These are phyloP conservation scores for Leucophenga montana DNA, from an alignment of 2,888 invertebrate species.

Conservation along the genomic window DNA sequence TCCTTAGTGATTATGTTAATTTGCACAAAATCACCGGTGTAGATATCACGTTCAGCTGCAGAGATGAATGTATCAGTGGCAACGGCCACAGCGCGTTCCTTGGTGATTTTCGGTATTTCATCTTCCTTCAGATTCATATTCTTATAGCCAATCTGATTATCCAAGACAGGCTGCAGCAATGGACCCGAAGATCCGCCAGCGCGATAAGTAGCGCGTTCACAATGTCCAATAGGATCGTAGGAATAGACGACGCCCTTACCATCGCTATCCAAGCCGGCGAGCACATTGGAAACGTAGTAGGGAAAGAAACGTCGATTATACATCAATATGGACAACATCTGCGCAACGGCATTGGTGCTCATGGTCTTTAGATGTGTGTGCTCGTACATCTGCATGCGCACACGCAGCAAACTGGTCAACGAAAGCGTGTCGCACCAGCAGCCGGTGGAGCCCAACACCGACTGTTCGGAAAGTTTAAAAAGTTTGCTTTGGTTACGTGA, in stretches of 20 bases:
- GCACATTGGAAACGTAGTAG: conserved; percentile 94
- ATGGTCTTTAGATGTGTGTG: conserved; percentile 95
- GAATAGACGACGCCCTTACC: conserved; percentile 96
- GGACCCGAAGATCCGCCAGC: conserved; percentile 94
- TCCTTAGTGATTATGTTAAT: conserved; percentile 91
- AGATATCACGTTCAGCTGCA: conserved; percentile 97
- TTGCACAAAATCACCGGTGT: conserved; percentile 93
- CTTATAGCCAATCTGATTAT: conserved; percentile 94
- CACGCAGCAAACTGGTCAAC: conserved; percentile 86
- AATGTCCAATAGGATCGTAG: conserved; percentile 98
- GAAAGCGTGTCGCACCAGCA: conserved; percentile 99
- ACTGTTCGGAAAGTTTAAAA: conserved; percentile 85
- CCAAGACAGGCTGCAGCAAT: conserved; percentile 93
- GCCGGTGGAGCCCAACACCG: conserved; percentile 94
- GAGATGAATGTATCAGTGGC: conserved; percentile 97
- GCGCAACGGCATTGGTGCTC: conserved; percentile 93
- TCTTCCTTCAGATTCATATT: conserved; percentile 80
- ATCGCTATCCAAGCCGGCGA: conserved; percentile 93
- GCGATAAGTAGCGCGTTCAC: conserved; percentile 86
- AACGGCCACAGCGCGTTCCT: conserved; percentile 87
- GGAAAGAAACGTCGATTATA: conserved; percentile 99
- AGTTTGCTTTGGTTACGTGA: conserved; percentile 91
- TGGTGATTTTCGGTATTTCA: conserved; percentile 76
- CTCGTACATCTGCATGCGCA: conserved; percentile 94
- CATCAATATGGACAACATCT: conserved; percentile 95